These are phyloP conservation scores for Plodia interpunctella DNA, from an alignment of 1,140 invertebrate genomes.

Conservation along the genomic window DNA sequence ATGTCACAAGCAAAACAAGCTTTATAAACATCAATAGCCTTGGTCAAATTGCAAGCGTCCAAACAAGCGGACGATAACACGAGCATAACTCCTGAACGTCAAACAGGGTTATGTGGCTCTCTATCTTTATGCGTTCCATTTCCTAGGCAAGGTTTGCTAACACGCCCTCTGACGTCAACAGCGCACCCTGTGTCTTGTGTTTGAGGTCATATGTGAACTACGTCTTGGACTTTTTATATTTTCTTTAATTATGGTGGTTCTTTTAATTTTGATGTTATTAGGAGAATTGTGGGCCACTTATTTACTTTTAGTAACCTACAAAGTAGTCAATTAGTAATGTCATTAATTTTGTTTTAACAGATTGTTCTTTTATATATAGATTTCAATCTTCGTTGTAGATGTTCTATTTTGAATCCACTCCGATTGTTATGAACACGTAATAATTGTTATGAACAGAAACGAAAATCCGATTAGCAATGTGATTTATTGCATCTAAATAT, in stretches of 20 bases:
- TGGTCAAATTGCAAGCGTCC: background rate
- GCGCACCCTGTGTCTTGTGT: slow-evolving; percentile 8
- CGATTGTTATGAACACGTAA: no score
- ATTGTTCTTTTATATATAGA: no score
- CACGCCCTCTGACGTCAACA: slow-evolving; percentile 7
- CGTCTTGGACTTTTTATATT: background rate
- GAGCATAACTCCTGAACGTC: background rate
- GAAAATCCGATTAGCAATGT: background rate
- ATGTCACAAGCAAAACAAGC: background rate
- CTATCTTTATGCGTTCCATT: slow-evolving; percentile 7
- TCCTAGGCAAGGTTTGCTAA: background rate
- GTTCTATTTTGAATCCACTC: no score
- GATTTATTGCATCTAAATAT: background rate
- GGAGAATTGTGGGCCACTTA: no score
- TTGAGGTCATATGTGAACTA: background rate
- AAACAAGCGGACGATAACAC: background rate
- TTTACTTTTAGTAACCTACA: no score
- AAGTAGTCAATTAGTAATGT: no score
- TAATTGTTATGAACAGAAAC: background rate
- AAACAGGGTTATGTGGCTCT: background rate
- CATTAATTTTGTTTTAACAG: no score
- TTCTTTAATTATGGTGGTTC: background rate
- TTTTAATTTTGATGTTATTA: no score
- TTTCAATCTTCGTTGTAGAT: no score
- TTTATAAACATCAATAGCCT: background rate